phyloP scores from a whole-genome alignment of 2,113 vertebrate species.

The Elachura formosa region DNA sequence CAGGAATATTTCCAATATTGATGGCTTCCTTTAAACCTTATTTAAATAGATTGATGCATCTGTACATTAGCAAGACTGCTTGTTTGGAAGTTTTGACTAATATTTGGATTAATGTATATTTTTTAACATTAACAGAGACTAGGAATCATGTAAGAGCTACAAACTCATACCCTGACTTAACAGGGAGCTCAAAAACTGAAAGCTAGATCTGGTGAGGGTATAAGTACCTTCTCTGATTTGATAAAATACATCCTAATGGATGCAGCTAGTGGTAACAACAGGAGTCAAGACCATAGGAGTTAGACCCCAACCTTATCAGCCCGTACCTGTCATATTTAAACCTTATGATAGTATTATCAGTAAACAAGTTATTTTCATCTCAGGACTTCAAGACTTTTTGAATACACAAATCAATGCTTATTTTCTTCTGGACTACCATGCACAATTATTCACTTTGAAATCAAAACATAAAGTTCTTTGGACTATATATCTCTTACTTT shows the following conservation, averaged over 20 bases:
- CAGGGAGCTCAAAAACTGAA: neutral
- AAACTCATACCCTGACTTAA: neutral
- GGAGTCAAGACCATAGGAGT: neutral
- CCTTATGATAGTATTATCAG: neutral
- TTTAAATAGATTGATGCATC: neutral
- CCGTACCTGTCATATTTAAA: neutral
- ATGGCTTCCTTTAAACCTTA: neutral
- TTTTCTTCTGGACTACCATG: neutral
- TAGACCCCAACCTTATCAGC: neutral
- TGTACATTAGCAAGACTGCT: neutral
- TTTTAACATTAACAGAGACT: neutral
- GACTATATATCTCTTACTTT: neutral
- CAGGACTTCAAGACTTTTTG: neutral
- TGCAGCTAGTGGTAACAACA: neutral
- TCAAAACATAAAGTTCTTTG: neutral
- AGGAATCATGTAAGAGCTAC: neutral
- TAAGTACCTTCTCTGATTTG: neutral
- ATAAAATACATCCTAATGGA: neutral
- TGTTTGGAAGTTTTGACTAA: neutral
- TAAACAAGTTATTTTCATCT: neutral
- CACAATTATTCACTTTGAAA: neutral
- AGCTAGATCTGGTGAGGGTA: neutral
- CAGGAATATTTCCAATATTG: neutral
- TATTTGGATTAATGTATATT: neutral
- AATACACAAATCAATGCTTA: neutral